Conservation (phyloP, 1,140 invertebrate species). For the Drosophila teissieri region DNA sequence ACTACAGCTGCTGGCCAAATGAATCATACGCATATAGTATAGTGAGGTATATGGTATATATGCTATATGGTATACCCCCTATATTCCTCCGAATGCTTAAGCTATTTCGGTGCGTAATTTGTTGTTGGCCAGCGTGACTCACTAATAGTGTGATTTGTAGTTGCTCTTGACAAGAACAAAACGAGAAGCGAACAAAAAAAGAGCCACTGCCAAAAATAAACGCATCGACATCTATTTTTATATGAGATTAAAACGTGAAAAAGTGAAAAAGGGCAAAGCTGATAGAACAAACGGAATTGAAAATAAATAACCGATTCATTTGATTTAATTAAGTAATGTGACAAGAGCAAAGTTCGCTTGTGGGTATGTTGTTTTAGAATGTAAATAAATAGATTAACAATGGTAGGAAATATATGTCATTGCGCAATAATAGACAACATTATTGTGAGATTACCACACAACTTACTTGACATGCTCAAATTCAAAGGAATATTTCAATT, state of each 20-base stretch:
- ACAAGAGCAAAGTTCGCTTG: conserved; percentile 2
- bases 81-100: conserved; percentile 9
- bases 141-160: conserved; percentile 34
- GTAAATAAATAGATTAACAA: neutral
- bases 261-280: conserved; percentile 9
- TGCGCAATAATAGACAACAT: neutral
- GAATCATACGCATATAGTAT: conserved; percentile 31
- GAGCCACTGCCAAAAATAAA: conserved; percentile 28
- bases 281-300: neutral
- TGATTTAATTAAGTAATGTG: conserved; percentile 1
- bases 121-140: conserved; percentile 25
- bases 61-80: neutral
- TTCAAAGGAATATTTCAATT: no score
- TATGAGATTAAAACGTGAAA: neutral
- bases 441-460: neutral
- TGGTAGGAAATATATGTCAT: neutral
- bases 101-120: conserved; percentile 49
- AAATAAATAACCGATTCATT: neutral
- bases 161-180: conserved; percentile 11
- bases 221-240: conserved; percentile 12
- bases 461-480: no score
- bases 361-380: neutral
- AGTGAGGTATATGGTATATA: no score
- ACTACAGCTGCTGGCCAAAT: conserved; percentile 38
- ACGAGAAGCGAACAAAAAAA: neutral